Evolutionary conservation across 2,113 vertebrate genomes (phyloP), one percentile per base, ranked within the genome.

Genomic region (Eclectus roratus): DNA sequence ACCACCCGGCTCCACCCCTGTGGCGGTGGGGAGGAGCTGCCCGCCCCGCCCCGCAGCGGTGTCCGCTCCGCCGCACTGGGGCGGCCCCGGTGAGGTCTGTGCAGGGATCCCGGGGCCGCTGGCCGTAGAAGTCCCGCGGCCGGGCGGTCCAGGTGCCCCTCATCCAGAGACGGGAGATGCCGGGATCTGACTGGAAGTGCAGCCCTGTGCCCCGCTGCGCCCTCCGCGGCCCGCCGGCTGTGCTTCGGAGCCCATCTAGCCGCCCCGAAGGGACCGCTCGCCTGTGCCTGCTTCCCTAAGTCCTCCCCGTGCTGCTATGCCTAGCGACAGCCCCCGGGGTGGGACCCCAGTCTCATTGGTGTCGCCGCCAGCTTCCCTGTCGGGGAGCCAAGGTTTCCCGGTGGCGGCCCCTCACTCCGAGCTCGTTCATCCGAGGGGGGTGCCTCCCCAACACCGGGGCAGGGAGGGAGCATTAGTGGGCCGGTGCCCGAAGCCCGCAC

Each of bases 71-170:
- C 49, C 25, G 19, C 35, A 21, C 37, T 4, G 27, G 5, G 6
- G 15, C 3, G 41, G 7, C 2, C 1, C 6, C 0, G 13, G 0
- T 0, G 28, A 2, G 11, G 5, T 6, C 4, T 1, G 2, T 0
- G 41, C 4, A 9, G 56, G 4, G 18, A 8, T 13, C 13, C 24
- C 7, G 2, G 1, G 0, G 21, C 4, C 1, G 15, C 7, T 24
- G 6, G 11, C 24, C 2, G 20, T 1, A 2, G 23, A 1, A n/a
- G 21, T 7, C 4, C 2, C 2, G 20, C 4, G 2, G 21, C 31
- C 24, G 6, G 3, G 24, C 2, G 8, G 31, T 12, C 3, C 25
- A 8, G 21, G 18, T 5, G 24, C 4, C 9, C 3, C 3, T 10
- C 2, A 13, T 6, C 24, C 10, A 12, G 27, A 13, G n/a, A 8